Percentiles rank a stretch among this genome's conserved stretches.
phyloP scores from a whole-genome alignment of 2,797 vertebrate species.

The Chelidonichthys spinosus region DNA sequence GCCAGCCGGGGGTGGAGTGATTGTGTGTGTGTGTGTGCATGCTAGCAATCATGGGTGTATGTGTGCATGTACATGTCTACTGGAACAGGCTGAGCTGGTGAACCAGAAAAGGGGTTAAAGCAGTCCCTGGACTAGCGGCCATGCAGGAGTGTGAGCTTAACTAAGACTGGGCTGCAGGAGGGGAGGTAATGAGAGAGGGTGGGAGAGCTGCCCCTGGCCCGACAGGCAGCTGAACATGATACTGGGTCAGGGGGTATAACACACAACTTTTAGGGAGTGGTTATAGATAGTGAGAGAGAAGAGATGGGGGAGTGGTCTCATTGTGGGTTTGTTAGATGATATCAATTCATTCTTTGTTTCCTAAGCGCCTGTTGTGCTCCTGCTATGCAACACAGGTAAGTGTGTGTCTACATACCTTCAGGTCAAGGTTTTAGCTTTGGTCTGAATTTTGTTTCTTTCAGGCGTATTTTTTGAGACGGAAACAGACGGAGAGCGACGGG shows the following conservation, averaged over 20 bases:
- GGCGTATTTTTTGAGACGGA: background rate
- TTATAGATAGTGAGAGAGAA: conserved; percentile 49
- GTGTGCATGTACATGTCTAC: conserved; percentile 47
- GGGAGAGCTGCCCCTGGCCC: conserved; percentile 47
- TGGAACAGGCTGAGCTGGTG: conserved; percentile 61
- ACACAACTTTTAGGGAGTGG: conserved; percentile 62
- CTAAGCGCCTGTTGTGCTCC: conserved; percentile 35
- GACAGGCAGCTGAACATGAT: conserved; percentile 71
- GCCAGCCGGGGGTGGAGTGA: conserved; percentile 30
- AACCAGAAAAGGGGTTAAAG: conserved; percentile 62
- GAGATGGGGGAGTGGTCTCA: conserved; percentile 32
- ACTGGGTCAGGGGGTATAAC: conserved; percentile 58
- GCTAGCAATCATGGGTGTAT: conserved; percentile 1
- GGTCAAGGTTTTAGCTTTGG: conserved; percentile 14
- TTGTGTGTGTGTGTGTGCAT: conserved; percentile 7
- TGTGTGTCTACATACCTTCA: conserved; percentile 13
- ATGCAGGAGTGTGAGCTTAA: conserved; percentile 54
- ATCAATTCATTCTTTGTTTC: conserved; percentile 73
- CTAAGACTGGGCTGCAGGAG: conserved; percentile 45
- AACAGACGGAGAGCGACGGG: conserved; percentile 43
- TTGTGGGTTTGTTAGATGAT: conserved; percentile 53
- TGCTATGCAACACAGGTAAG: conserved; percentile 36
- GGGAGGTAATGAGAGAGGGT: conserved; percentile 56
- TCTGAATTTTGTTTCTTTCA: conserved; percentile 25
- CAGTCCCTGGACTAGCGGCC: conserved; percentile 37